Evolutionary conservation across 2,113 vertebrate genomes (phyloP), one percentile per base, ranked within the genome.

Genomic region (Choloepus hoffmanni): DNA sequence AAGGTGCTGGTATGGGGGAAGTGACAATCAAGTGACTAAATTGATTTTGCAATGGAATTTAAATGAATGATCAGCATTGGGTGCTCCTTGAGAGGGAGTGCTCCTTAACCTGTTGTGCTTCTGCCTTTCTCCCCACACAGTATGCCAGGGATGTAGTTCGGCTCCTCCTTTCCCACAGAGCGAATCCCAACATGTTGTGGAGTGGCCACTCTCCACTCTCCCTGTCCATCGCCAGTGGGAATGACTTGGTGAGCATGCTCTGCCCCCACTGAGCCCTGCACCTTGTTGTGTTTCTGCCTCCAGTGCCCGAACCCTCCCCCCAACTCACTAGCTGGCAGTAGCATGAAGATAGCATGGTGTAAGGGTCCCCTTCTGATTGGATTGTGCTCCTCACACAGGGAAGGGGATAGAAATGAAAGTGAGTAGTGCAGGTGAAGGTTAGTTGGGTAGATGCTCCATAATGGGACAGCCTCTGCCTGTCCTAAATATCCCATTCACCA

Each of bases 161-260:
- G 63, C 98, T 99, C 60, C 98, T 99, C 15, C 98, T 99, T 21
- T 97, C 95, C 45, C 99, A 99, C 92, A 97, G 97, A 58, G 99
- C 99, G 36, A 98, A 98, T n/a, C 98, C 98, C 86, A 98, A 98
- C 93, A 53, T 97, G 16, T 95, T 99, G 90, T 99, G 99, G 99
- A 99, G 98, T 1, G 99, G 99, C 62, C 99, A 99, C 97, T 99
- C 99, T 9, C 99, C 99, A 0, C 99, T 99, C 40, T 99, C 99
- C 9, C 95, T 99, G 96, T 98, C 99, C 68, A 99, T 99, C 18
- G 98, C 99, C 77, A 99, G 98, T 33, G 99, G 99, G 91, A 99
- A 99, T 9, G 98, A 99, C 78, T 95, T 98, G 98, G 99, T 99
- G 96, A 96, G 98, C 14, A 11, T 6, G 7, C 16, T 30, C 33